A percentile compares a stretch with the other conserved stretches of the same genome.
phyloP scores from a whole-genome alignment of 2,113 vertebrate genomes.

The Psilopsiagon aurifrons region DNA sequence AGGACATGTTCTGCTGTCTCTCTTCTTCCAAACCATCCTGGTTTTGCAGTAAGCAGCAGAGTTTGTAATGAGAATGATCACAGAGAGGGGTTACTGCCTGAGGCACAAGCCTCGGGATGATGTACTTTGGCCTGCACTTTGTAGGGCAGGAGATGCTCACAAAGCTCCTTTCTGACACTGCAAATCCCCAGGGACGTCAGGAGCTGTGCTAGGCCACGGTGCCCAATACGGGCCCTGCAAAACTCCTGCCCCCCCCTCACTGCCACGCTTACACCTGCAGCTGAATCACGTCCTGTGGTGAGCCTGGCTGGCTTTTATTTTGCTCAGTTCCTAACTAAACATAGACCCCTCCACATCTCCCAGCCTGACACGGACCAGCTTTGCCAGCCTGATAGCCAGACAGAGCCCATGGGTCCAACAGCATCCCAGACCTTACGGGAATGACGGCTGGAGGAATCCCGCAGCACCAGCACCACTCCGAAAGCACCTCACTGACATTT shows the following conservation, averaged over 20 bases:
- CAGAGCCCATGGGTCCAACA: not conserved
- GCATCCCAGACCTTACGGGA: not conserved
- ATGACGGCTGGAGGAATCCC: not conserved
- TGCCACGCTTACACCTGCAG: accelerated
- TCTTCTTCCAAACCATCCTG: not conserved
- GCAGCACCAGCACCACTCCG: not conserved
- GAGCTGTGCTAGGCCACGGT: not conserved
- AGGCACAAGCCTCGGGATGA: not conserved
- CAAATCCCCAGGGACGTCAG: not conserved
- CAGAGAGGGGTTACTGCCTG: not conserved
- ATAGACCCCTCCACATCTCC: not conserved
- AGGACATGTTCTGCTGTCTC: not conserved
- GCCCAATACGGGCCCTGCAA: accelerated
- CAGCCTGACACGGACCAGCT: not conserved
- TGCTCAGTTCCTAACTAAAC: not conserved
- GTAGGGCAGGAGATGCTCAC: not conserved
- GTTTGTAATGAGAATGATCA: not conserved
- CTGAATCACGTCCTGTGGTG: not conserved
- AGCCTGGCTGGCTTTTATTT: not conserved
- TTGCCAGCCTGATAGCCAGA: not conserved
- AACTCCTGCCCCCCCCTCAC: not conserved
- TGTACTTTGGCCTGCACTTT: not conserved
- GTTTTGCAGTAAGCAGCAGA: not conserved
- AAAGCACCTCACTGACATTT: not conserved
- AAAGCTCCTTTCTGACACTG: not conserved